Evolutionary conservation across 2,797 vertebrate species (phyloP).

Genomic region (Erethizon dorsatum): DNA sequence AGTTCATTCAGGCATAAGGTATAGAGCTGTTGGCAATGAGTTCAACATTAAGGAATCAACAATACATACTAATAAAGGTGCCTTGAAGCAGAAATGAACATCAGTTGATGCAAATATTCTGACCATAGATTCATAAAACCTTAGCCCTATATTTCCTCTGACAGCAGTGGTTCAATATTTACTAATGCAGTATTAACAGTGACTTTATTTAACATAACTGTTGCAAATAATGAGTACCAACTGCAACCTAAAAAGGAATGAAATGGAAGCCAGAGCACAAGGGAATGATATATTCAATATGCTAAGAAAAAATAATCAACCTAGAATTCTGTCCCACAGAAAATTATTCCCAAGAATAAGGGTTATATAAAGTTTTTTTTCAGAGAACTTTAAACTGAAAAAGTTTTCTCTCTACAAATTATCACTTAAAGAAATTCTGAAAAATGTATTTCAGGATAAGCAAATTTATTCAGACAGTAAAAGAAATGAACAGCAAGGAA

Average conservation of each 20-base stretch:
- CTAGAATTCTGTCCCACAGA: background rate
- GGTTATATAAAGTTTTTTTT: background rate
- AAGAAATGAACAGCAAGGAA: background rate
- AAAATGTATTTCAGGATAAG: constrained; percentile 9
- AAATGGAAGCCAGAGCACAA: background rate
- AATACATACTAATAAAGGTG: background rate
- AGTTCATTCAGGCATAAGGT: background rate
- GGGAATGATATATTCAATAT: background rate
- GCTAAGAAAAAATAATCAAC: background rate
- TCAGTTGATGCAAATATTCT: background rate
- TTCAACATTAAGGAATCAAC: background rate
- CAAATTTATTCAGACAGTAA: background rate
- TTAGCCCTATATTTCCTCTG: background rate
- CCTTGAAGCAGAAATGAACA: background rate
- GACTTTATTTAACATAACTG: background rate
- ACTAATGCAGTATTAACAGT: background rate
- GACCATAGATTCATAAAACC: background rate
- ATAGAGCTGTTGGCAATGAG: background rate
- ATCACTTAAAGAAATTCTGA: constrained; percentile 7
- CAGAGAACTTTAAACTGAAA: constrained; percentile 15
- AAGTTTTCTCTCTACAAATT: background rate
- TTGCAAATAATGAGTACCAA: background rate
- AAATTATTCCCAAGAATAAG: background rate
- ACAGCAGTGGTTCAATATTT: background rate
- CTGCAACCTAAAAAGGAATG: background rate